These are phyloP conservation scores for Anseranas semipalmata DNA, from an alignment of 2,113 vertebrate genomes.

Conservation along the genomic window DNA sequence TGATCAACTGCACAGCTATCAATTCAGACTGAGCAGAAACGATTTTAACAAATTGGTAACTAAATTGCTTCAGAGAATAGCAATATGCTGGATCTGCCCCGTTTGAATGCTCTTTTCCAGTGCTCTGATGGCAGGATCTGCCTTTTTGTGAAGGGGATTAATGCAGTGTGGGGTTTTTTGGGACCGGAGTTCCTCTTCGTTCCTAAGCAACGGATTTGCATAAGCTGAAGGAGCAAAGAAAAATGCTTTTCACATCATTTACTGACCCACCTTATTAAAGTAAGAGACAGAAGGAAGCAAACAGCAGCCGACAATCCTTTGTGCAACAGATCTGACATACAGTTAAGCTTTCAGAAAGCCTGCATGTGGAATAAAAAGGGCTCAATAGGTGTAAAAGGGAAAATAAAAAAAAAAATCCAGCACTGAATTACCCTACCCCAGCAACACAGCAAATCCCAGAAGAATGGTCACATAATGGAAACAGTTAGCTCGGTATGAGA, in stretches of 20 bases:
- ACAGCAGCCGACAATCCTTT: conserved; percentile 41
- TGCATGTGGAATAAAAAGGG: background rate
- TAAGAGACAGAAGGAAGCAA: conserved; percentile 21
- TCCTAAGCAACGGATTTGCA: conserved; percentile 70
- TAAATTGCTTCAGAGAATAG: background rate
- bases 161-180: background rate
- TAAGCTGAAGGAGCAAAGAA: conserved; percentile 47
- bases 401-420: background rate
- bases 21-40: background rate
- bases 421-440: background rate
- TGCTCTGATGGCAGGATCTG: background rate
- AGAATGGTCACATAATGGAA: background rate
- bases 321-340: background rate
- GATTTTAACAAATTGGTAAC: background rate
- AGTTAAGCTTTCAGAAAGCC: conserved; percentile 18
- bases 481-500: background rate
- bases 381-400: background rate
- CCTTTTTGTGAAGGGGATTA: conserved; percentile 26
- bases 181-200: background rate
- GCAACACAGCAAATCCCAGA: background rate
- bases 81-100: background rate
- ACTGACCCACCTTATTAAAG: conserved; percentile 34
- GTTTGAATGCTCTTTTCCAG: background rate
- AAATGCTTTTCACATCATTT: conserved; percentile 50
- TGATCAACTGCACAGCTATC: background rate